Percentiles rank a stretch among this genome's conserved stretches.
phyloP scores from a whole-genome alignment of 2,113 vertebrate genomes.

The Triplophysa dalaica region DNA sequence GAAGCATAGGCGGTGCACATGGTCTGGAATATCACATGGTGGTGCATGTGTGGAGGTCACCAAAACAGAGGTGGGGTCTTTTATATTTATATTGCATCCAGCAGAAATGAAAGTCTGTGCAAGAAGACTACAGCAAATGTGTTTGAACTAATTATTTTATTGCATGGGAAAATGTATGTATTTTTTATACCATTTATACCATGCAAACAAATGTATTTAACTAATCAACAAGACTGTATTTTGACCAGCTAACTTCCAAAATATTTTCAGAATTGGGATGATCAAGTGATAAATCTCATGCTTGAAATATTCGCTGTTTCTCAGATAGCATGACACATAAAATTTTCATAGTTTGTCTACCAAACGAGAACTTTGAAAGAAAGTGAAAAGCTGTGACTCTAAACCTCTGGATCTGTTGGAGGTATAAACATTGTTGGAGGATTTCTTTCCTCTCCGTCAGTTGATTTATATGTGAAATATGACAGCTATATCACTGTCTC shows the following conservation, averaged over 20 bases:
- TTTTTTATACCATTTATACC: no score
- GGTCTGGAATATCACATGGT: no score
- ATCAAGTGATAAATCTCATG: neutral
- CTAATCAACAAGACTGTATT: no score
- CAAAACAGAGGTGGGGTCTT: no score
- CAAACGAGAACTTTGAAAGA: neutral
- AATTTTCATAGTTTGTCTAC: neutral
- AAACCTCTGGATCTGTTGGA: conserved; percentile 8
- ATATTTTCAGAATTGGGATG: neutral
- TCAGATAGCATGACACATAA: neutral
- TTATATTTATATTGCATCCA: no score
- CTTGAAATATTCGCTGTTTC: neutral
- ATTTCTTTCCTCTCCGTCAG: neutral
- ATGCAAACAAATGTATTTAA: no score
- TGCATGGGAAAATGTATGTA: no score
- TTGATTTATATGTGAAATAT: conserved; percentile 21
- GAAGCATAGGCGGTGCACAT: no score
- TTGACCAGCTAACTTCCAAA: neutral
- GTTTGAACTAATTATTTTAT: no score
- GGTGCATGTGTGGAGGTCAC: no score
- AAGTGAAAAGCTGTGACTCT: neutral
- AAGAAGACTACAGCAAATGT: no score
- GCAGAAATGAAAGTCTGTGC: no score
- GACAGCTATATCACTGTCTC: conserved; percentile 29
- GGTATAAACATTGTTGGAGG: neutral